Evolutionary conservation across 35 echinoderm and acorn worm species (phyloP), one percentile per base, ranked within the genome.

Genomic region (Diadema setosum): DNA sequence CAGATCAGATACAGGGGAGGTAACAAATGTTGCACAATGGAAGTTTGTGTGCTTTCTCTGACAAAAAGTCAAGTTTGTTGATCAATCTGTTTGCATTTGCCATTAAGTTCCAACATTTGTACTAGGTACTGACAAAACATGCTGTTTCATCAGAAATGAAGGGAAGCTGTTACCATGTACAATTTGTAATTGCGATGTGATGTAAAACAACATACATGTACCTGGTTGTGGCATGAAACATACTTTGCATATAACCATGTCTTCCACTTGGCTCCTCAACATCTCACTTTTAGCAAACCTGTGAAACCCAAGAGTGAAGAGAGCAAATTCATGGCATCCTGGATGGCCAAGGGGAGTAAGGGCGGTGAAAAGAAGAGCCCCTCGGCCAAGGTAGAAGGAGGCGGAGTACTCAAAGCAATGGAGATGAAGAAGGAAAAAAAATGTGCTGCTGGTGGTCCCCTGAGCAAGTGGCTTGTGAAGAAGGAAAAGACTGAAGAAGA

Each of bases 241-340:
- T n/a, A 52, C 48, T 52, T 52, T 52, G 48, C 9, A 52, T 52
- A 11, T n/a, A 52, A 11, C n/a, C 9, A 9, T 11, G 48, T n/a
- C n/a, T n/a, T n/a, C n/a, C n/a, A n/a, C n/a, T n/a, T n/a, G n/a
- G n/a, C n/a, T n/a, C n/a, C n/a, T n/a, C n/a, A n/a, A n/a, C n/a
- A n/a, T n/a, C 33, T 67, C 6, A 8, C 5, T 75, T n/a, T 16
- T 34, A 84, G 82, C 4, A 84, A 84, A 84, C 55, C 49, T 59
- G 48, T 30, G 5, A 86, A 86, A 64, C 61, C 83, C 0, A 78
- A 78, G 40, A 78, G 73, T 20, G 59, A 24, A 7, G 70, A 61
- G 26, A 86, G 83, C 37, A 63, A 86, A 26, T 31, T 86, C 45
- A 86, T 86, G 83, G 21, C 83, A 2, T 86, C 83, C 11, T 86